Evolutionary conservation across 2,888 invertebrate genomes (phyloP), one percentile per base, ranked within the genome.

Genomic region (Choreutis nemorana): DNA sequence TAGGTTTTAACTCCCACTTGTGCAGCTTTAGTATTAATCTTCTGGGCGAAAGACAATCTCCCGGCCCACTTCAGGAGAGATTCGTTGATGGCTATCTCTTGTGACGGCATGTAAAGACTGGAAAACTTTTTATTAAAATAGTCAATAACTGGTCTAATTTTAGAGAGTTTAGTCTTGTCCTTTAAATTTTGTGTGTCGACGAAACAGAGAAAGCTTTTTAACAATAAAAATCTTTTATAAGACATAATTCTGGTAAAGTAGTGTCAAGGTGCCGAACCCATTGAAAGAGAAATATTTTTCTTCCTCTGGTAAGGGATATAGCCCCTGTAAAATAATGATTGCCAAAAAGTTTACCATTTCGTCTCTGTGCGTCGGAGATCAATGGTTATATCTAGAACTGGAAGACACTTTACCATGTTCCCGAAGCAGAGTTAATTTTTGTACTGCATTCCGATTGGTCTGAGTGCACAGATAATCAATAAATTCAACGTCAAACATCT

Each of bases 61-160:
- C 45, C 44, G 9, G 38, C 39, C 42, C 41, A 47, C 34, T 48
- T 42, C 3, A 51, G 27, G 7, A 44, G 41, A 1, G 44, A 45
- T 16, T 50, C 45, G 26, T 47, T 47, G 11, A 50, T 42, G 18
- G 25, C 39, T 27, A 47, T 44, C 13, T 47, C 35, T 32, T 45
- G 45, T 2, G 22, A n/a, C 10, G 42, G 42, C 8, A 26, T 28
- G 31, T 45, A 50, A 11, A 44, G 24, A 2, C 14, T 30, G 2
- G 37, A 36, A 35, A 48, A 47, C 30, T 46, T 46, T 1, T 23
- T 28, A 11, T 43, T 41, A 3, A 48, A 36, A 16, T 45, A 33
- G 26, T 41, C 36, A 10, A 36, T n/a, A 1, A 45, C 26, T 0
- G 45, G 40, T 26, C 29, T 30, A 10, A 50, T 45, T 38, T 45